phyloP scores from a whole-genome alignment of 2,113 vertebrate species.

The Atractosteus spatula region DNA sequence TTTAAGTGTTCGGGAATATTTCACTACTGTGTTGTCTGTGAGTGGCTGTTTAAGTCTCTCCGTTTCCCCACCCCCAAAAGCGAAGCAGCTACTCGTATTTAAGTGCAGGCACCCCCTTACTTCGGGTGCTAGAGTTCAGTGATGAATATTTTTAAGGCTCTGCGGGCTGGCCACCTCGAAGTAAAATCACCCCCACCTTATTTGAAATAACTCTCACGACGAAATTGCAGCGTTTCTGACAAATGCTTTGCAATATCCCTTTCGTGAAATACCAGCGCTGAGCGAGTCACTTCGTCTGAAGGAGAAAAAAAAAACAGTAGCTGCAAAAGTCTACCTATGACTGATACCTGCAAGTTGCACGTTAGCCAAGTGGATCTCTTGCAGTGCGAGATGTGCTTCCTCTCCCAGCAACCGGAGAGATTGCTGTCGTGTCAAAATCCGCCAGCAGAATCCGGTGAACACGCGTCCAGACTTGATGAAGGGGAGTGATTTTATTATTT shows the following conservation, averaged over 20 bases:
- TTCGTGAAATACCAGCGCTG: too few relatives aligned
- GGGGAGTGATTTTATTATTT: background rate
- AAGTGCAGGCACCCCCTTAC: slow-evolving; percentile 9
- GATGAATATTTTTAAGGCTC: background rate
- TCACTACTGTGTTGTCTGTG: slow-evolving; percentile 64
- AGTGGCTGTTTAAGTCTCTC: slow-evolving; percentile 63
- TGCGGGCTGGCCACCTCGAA: background rate
- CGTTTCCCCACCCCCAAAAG: slow-evolving; percentile 52
- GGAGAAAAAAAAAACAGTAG: slow-evolving; percentile 7
- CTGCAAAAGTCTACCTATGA: background rate
- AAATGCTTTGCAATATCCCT: too few relatives aligned
- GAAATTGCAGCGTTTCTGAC: too few relatives aligned
- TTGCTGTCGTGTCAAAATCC: background rate
- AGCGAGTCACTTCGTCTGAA: too few relatives aligned
- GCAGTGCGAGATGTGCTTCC: background rate
- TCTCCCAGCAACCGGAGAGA: background rate
- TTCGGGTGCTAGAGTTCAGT: background rate
- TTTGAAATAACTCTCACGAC: too few relatives aligned
- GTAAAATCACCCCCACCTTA: background rate
- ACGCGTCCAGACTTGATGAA: slow-evolving; percentile 4
- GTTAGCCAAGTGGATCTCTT: background rate
- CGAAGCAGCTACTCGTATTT: slow-evolving; percentile 14
- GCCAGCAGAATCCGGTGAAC: background rate
- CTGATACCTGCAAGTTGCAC: too few relatives aligned
- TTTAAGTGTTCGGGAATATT: slow-evolving; percentile 76